These are phyloP conservation scores for Pasiphila rectangulata DNA, from an alignment of 2,888 invertebrate species.

Conservation along the genomic window DNA sequence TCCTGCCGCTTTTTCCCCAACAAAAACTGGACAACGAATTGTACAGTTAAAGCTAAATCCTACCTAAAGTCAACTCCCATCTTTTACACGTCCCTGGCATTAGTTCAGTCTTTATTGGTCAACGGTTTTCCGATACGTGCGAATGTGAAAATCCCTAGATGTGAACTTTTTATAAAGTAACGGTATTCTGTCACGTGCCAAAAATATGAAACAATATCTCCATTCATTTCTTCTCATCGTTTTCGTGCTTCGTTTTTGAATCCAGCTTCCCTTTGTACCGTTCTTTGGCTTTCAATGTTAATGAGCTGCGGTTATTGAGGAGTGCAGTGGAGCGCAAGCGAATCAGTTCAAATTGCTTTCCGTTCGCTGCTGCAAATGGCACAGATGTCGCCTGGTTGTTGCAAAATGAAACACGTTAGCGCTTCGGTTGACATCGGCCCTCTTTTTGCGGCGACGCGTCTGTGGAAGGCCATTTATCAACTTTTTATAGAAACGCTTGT, in stretches of 20 bases:
- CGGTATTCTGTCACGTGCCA: slow-evolving; percentile 28
- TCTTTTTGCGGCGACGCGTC: slow-evolving; percentile 72
- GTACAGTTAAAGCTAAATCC: slow-evolving; percentile 29
- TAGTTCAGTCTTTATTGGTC: slow-evolving; percentile 32
- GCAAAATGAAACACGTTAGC: slow-evolving; percentile 77
- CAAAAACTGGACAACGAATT: slow-evolving; percentile 26
- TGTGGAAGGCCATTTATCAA: slow-evolving; percentile 76
- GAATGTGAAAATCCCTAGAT: slow-evolving; percentile 28
- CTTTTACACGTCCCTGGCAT: slow-evolving; percentile 31
- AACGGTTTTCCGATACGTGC: slow-evolving; percentile 34
- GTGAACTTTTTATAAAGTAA: slow-evolving; percentile 33
- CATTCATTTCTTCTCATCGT: slow-evolving; percentile 25
- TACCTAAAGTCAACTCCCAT: slow-evolving; percentile 32
- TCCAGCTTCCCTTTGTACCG: slow-evolving; percentile 15
- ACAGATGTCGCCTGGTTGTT: slow-evolving; percentile 68
- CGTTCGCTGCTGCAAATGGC: slow-evolving; percentile 49
- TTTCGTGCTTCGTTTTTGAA: slow-evolving; percentile 22
- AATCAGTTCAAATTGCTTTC: slow-evolving; percentile 38
- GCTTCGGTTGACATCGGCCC: slow-evolving; percentile 67
- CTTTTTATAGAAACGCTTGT: slow-evolving; percentile 77
- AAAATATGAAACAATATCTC: slow-evolving; percentile 25
- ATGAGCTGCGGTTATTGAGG: slow-evolving; percentile 23
- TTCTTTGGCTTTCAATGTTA: slow-evolving; percentile 26
- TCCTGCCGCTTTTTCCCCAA: slow-evolving; percentile 23
- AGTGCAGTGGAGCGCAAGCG: slow-evolving; percentile 27